Percentiles rank a stretch among this genome's conserved stretches.
These are phyloP conservation scores for Silurus meridionalis DNA, from an alignment of 2,113 vertebrate genomes.

Conservation along the genomic window DNA sequence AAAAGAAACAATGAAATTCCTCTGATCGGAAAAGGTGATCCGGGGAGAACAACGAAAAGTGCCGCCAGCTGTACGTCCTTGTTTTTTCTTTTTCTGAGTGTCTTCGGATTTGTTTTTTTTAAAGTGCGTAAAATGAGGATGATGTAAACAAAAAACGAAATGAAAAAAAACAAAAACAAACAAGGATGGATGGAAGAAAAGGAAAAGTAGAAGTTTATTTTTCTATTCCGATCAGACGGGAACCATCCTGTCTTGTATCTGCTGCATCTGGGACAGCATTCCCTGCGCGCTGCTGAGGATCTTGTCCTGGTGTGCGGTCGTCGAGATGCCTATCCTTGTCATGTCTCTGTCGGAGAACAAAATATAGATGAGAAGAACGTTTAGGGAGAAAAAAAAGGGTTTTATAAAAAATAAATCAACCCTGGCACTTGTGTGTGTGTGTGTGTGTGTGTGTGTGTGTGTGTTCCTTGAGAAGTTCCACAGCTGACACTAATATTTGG, in stretches of 20 bases:
- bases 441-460: background rate
- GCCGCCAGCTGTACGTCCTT: constrained; percentile 55
- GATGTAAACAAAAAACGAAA: constrained; percentile 78
- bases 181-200: constrained; percentile 35
- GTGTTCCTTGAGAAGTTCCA: constrained; percentile 4
- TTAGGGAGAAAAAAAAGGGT: background rate
- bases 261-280: constrained; percentile 95
- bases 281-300: constrained; percentile 88
- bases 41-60: constrained; percentile 65
- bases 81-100: constrained; percentile 44
- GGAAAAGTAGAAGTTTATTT: constrained; percentile 64
- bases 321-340: constrained; percentile 89
- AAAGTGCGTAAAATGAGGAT: constrained; percentile 93
- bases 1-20: background rate
- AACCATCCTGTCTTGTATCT: constrained; percentile 97
- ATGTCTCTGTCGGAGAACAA: constrained; percentile 77
- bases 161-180: constrained; percentile 53
- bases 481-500: too few relatives aligned
- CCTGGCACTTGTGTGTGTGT: background rate
- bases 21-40: constrained; percentile 27
- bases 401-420: too few relatives aligned
- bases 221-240: constrained; percentile 78
- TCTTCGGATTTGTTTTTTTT: constrained; percentile 73
- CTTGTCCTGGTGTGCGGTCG: constrained; percentile 88
- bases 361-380: constrained; percentile 29